Evolutionary conservation across 2,888 invertebrate genomes (phyloP).

Genomic region (Andricus quercusramuli): DNA sequence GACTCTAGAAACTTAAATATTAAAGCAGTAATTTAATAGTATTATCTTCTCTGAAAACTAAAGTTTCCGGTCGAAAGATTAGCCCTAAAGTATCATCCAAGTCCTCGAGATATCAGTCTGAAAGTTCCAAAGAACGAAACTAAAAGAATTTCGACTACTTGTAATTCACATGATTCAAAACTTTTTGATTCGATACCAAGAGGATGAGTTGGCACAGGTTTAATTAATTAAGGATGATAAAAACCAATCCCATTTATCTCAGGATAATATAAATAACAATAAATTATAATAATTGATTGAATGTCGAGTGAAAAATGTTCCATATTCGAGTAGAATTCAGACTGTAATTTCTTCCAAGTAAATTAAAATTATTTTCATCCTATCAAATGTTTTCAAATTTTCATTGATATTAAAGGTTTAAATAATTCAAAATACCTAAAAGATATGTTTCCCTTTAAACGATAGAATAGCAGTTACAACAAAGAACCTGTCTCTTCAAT

Average conservation of each 20-base stretch:
- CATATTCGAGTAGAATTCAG: no score
- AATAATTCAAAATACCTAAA: neutral
- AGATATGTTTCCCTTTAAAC: neutral
- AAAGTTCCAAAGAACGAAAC: neutral
- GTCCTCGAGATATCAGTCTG: neutral
- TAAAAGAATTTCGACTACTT: neutral
- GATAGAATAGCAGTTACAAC: neutral
- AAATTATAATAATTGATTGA: neutral
- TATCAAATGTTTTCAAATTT: neutral
- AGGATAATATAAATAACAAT: neutral
- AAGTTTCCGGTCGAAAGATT: neutral
- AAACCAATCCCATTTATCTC: neutral
- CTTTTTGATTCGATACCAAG: neutral
- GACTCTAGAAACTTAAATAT: neutral
- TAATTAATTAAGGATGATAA: neutral
- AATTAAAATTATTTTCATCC: no score
- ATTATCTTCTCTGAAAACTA: neutral
- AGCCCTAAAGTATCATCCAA: neutral
- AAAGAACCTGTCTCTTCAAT: constrained; percentile 12
- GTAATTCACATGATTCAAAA: neutral
- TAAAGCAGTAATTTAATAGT: neutral
- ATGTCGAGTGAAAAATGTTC: neutral
- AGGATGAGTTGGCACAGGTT: neutral
- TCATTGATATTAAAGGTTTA: neutral
- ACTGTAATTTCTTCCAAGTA: no score